These are phyloP conservation scores for Bruchidius siliquastri DNA, from an alignment of 2,888 invertebrate genomes.

Conservation along the genomic window DNA sequence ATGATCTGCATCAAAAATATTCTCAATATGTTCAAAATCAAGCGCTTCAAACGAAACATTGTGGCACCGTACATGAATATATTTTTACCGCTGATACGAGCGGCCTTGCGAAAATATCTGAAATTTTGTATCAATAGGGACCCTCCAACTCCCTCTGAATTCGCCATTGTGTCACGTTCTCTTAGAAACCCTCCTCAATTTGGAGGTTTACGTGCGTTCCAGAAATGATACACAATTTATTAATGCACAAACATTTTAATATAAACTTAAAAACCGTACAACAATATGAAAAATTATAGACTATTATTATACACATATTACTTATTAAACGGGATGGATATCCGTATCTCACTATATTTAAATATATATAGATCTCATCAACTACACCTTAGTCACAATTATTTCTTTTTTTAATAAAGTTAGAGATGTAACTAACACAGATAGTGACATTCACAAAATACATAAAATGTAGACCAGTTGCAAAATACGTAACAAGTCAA, in stretches of 20 bases:
- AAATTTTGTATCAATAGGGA: no score
- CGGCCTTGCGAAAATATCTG: no score
- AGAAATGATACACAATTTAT: constrained; percentile 28
- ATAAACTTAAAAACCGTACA: constrained; percentile 84
- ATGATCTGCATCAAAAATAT: no score
- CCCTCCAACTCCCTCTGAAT: no score
- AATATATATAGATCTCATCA: constrained; percentile 38
- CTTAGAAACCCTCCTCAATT: no score
- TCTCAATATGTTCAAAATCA: no score
- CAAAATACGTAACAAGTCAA: background rate
- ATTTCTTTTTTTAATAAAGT: constrained; percentile 34
- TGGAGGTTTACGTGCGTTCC: no score
- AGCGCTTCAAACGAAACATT: no score
- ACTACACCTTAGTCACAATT: constrained; percentile 3
- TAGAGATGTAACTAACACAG: constrained; percentile 47
- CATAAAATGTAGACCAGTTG: constrained; percentile 31
- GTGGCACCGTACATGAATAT: no score
- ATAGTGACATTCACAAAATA: constrained; percentile 45
- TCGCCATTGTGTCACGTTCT: no score
- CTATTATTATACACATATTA: constrained; percentile 64
- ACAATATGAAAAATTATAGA: constrained; percentile 84
- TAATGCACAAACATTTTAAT: constrained; percentile 82
- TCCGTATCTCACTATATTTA: constrained; percentile 60
- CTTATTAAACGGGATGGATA: constrained; percentile 58
- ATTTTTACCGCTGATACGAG: no score